Evolutionary conservation across 2,113 vertebrate genomes (phyloP), one percentile per base, ranked within the genome.

Genomic region (Tragelaphus strepsiceros): DNA sequence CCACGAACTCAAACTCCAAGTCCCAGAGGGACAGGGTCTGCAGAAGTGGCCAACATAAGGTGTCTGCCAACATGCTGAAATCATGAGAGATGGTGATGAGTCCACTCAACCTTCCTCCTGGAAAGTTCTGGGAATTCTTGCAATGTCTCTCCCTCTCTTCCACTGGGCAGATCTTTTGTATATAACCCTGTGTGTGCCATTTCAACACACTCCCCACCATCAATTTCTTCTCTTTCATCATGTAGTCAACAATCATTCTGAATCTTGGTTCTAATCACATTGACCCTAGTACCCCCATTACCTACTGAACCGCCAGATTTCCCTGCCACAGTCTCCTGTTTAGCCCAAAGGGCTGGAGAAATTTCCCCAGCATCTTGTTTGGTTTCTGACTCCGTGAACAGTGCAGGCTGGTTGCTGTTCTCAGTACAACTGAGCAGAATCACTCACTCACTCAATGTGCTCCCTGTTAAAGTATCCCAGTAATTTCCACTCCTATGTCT

Each of bases 11-110:
- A 6, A 51, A 77, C 67, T 62, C 14, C 7, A 51, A 77, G 22
- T 11, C 26, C 61, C 71, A 35, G 22, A 88, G 30, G 59, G 35
- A 54, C 62, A 35, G 35, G 15, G 16, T 59, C 58, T 86, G 35
- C 28, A 17, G 11, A 71, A 43, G 22, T 2, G 14, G 58, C 7
- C 49, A 3, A 3, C 0, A 1, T 3, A 3, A 81, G 62, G 11
- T 17, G 1, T 74, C 51, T 30, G 49, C 16, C 67, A 49, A 26
- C 58, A 96, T 39, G 53, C 1, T 19, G 62, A 88, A 51, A 56
- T 58, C 46, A 28, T 0, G 12, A 87, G 35, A 35, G 62, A 22
- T 22, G 5, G 30, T 32, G 21, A 35, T 2, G 43, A 46, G 22
- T 19, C 46, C 22, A 13, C 4, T 19, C 51, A 49, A 1, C 17